Evolutionary conservation across 1,140 invertebrate genomes (phyloP), one percentile per base, ranked within the genome.

Genomic region (Heliconius himera): DNA sequence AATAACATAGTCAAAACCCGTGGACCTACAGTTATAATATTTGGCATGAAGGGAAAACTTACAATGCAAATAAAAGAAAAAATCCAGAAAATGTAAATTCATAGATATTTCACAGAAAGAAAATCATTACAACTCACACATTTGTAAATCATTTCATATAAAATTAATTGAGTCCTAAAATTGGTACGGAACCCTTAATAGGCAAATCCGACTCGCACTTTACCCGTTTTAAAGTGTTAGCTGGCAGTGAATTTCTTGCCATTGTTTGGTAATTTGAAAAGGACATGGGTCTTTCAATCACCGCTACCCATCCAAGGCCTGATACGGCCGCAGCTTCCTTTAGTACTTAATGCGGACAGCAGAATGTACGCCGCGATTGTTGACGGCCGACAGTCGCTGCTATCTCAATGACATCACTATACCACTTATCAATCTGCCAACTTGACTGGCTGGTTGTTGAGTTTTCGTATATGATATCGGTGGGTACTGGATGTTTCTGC

Each of bases 321-420:
- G 87, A 88, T 83, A 88, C 81, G 85, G 89, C 87, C 85, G 85
- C 71, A 84, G 89, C 88, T 91, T 90, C 90, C 90, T 92, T 83
- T 77, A 83, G 83, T 87, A 91, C 88, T 88, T 89, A 79, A 85
- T 75, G 80, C 80, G 84, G 91, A 93, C 91, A 93, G 84, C 85
- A 93, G 89, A 93, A 93, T 92, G 89, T 74, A 77, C 82, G n/a
- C 82, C 73, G 75, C 85, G 81, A 88, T 90, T 91, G 89, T 90
- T 87, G 33, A 70, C 81, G 76, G 54, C 33, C 78, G 49, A 88
- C 88, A 88, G 89, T 87, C 77, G 85, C 36, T 54, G 80, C 82
- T 90, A 92, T 92, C 89, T 91, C 89, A 91, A 91, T 92, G 89
- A 88, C 90, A 92, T 91, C 89, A 56, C 49, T 20, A n/a, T 85